Evolutionary conservation across 1,140 invertebrate species (phyloP).

Genomic region (Homarus americanus): DNA sequence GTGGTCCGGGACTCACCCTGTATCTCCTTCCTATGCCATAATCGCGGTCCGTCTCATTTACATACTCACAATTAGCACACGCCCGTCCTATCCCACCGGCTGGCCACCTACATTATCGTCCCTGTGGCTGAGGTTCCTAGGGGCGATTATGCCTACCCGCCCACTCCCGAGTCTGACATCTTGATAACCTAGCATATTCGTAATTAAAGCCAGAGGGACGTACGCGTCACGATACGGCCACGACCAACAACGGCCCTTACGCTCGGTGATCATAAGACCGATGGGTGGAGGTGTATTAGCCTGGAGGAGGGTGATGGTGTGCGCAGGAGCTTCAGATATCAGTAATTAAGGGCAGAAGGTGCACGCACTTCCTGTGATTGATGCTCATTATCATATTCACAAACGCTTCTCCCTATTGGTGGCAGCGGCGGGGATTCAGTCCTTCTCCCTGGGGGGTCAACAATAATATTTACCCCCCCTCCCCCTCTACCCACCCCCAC

Average conservation of each 20-base stretch:
- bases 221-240: neutral
- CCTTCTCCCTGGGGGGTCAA: constrained; percentile 3
- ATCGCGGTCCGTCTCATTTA: constrained; percentile 70
- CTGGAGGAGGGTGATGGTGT: constrained; percentile 44
- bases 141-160: constrained; percentile 27
- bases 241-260: constrained; percentile 37
- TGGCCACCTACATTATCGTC: constrained; percentile 4
- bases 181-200: constrained; percentile 72
- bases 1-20: constrained; percentile 12
- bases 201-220: constrained; percentile 68
- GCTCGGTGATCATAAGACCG: constrained; percentile 6
- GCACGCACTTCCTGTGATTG: constrained; percentile 67
- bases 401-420: constrained; percentile 50
- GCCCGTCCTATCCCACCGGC: constrained; percentile 43
- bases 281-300: constrained; percentile 24
- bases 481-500: too few species aligned
- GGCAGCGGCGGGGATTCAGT: constrained; percentile 55
- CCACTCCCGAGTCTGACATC: constrained; percentile 52
- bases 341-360: constrained; percentile 71
- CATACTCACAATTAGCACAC: constrained; percentile 71
- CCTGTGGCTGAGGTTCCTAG: constrained; percentile 8
- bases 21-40: constrained; percentile 65
- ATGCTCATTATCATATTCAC: constrained; percentile 69
- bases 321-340: constrained; percentile 68
- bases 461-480: constrained; percentile 20